A percentile compares a stretch with the other conserved stretches of the same genome.
phyloP scores from a whole-genome alignment of 2,888 invertebrate species.

The Ligdia adustata region DNA sequence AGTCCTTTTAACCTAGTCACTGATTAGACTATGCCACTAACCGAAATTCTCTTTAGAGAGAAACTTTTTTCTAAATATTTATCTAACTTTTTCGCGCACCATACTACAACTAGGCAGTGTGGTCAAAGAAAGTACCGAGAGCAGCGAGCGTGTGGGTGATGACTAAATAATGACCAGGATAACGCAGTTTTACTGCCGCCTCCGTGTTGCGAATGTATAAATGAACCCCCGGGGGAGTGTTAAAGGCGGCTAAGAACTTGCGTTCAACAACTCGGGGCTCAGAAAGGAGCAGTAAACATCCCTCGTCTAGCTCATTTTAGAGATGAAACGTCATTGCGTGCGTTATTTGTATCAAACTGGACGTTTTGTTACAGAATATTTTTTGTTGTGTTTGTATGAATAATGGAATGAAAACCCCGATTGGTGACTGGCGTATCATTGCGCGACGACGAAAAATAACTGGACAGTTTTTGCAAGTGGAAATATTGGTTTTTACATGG shows the following conservation, averaged over 20 bases:
- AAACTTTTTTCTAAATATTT: too few relatives aligned
- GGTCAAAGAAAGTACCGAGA: conserved; percentile 19
- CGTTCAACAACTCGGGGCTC: conserved; percentile 77
- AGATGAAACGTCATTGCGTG: conserved; percentile 68
- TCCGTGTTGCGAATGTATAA: conserved; percentile 83
- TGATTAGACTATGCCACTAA: too few relatives aligned
- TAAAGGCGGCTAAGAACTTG: conserved; percentile 81
- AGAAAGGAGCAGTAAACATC: conserved; percentile 78
- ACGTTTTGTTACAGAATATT: conserved; percentile 57
- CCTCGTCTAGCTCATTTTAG: conserved; percentile 60
- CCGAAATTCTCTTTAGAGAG: too few relatives aligned
- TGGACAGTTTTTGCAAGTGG: neutral
- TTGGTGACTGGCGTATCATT: conserved; percentile 8
- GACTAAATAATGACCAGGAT: conserved; percentile 83
- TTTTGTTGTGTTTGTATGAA: conserved; percentile 41
- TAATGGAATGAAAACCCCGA: conserved; percentile 34
- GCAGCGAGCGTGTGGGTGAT: conserved; percentile 56
- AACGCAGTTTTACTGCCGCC: conserved; percentile 82
- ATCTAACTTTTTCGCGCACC: too few relatives aligned
- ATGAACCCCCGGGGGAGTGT: conserved; percentile 81
- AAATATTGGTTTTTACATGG: neutral
- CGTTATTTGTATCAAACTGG: conserved; percentile 62
- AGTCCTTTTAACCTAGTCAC: too few relatives aligned
- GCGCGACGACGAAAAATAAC: conserved; percentile 18
- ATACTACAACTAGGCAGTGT: too few relatives aligned